Percentiles rank a stretch among this genome's conserved stretches.
Conservation (phyloP, 2,888 invertebrate species). For the Deroplatys truncata region DNA sequence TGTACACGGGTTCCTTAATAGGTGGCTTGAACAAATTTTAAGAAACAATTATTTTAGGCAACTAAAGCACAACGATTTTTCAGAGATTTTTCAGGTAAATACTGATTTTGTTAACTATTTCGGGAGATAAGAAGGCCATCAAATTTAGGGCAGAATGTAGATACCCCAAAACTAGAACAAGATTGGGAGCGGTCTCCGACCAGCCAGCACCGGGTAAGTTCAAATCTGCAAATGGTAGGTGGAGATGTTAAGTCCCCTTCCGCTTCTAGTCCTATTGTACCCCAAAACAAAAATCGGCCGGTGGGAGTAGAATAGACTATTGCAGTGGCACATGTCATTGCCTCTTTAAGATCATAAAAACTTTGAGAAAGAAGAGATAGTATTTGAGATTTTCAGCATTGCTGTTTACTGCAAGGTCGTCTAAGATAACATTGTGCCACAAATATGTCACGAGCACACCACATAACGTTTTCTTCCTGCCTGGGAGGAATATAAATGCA, state of each 20-base stretch:
- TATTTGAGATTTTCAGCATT: background rate
- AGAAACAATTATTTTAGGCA: too few species aligned
- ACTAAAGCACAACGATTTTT: too few species aligned
- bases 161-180: background rate
- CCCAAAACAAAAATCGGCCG: background rate
- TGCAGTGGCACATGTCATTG: background rate
- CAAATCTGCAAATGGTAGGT: too few species aligned
- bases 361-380: background rate
- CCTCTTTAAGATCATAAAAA: background rate
- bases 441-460: background rate
- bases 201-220: too few species aligned
- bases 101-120: background rate
- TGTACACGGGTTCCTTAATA: too few species aligned
- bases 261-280: too few species aligned
- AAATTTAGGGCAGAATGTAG: background rate
- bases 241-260: too few species aligned
- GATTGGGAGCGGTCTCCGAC: too few species aligned
- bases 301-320: background rate
- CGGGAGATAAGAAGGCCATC: background rate
- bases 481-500: background rate
- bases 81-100: background rate
- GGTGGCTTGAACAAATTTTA: too few species aligned
- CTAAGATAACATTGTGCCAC: background rate
- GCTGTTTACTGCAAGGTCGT: background rate
- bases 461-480: background rate